Percentiles rank a stretch among this genome's conserved stretches.
Conservation (phyloP, 2,888 invertebrate species). For the Strigamia maritima region DNA sequence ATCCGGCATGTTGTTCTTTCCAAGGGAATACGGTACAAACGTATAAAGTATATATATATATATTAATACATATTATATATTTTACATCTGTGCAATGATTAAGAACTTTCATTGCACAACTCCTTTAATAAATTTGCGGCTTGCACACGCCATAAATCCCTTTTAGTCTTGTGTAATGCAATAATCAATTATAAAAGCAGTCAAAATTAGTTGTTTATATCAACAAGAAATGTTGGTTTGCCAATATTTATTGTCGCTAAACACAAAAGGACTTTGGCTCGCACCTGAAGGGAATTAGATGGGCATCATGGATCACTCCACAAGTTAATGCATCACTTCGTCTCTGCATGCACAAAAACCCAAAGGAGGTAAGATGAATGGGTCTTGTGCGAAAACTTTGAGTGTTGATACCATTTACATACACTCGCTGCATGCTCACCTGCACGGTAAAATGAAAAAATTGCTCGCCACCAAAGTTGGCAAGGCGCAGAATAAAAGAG, state of each 20-base stretch:
- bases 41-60: no score
- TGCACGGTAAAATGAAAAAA: slow-evolving; percentile 27
- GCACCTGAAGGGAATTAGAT: not conserved
- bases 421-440: slow-evolving; percentile 11
- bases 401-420: slow-evolving; percentile 29
- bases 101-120: no score
- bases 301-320: slow-evolving; percentile 17
- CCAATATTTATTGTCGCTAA: not conserved
- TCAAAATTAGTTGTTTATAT: not conserved
- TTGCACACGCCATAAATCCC: no score
- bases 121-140: no score
- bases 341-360: slow-evolving; percentile 9
- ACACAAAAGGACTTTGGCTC: not conserved
- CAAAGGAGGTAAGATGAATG: slow-evolving; percentile 24
- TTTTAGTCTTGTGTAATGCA: no score
- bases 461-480: not conserved
- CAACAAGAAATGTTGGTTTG: not conserved
- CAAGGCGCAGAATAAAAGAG: not conserved
- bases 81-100: no score
- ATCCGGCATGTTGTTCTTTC: no score
- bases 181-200: not conserved
- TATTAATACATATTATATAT: no score
- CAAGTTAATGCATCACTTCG: slow-evolving; percentile 17
- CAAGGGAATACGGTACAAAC: no score
- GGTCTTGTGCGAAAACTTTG: slow-evolving; percentile 18